Percentiles rank a stretch among this genome's conserved stretches.
These are phyloP conservation scores for Drosophila lacertosa DNA, from an alignment of 1,140 invertebrate genomes.

Conservation along the genomic window DNA sequence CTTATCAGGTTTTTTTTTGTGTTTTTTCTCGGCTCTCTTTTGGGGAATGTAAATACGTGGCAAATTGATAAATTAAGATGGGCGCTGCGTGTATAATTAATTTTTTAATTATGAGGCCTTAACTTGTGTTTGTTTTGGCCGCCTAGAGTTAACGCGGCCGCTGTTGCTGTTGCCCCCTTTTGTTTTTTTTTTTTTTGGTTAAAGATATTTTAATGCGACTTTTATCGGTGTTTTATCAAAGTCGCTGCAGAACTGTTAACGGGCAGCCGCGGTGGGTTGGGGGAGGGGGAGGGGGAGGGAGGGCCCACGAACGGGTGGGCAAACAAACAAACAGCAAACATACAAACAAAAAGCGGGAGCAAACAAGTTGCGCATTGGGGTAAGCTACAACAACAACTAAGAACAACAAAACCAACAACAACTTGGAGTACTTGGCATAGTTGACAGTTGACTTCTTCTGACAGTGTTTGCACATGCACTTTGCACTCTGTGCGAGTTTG, in stretches of 20 bases:
- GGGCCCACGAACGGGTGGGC: no score
- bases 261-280: not conserved
- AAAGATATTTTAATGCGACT: constrained; percentile 43
- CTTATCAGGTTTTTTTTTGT: constrained; percentile 51
- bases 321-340: constrained; percentile 31
- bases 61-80: constrained; percentile 64
- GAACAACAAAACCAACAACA: constrained; percentile 28
- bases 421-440: constrained; percentile 5
- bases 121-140: constrained; percentile 64
- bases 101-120: constrained; percentile 76
- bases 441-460: constrained; percentile 39
- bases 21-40: constrained; percentile 27
- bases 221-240: constrained; percentile 59
- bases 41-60: constrained; percentile 41
- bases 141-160: constrained; percentile 34
- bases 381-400: constrained; percentile 4
- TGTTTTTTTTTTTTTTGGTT: no score
- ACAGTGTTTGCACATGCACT: constrained; percentile 23
- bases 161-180: constrained; percentile 40
- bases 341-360: constrained; percentile 17
- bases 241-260: constrained; percentile 46
- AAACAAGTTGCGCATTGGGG: constrained; percentile 15
- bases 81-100: constrained; percentile 67
- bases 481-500: not conserved
- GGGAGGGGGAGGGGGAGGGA: not conserved